Evolutionary conservation across 2,797 vertebrate species (phyloP), one percentile per base, ranked within the genome.

Genomic region (Bryconaethiops microstoma): DNA sequence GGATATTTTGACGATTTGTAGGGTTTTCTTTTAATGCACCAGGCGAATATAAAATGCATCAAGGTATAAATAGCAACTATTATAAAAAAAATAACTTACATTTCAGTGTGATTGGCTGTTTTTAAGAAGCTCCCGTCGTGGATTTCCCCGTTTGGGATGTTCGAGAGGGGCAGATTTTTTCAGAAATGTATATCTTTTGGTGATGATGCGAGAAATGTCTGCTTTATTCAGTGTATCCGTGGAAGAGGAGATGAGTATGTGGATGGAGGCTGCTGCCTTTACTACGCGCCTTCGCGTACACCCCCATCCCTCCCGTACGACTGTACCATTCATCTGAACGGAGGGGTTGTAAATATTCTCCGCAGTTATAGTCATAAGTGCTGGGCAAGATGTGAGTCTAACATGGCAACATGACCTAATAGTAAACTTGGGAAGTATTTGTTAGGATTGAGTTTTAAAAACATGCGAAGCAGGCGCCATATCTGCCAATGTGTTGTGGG

Each of bases 211-310:
- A 40, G 73, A 19, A 74, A 59, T 64, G 78, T 78, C 82, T 79
- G 81, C 63, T 59, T 78, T 84, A 39, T 77, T 75, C 81, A 70
- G 86, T 77, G 80, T 83, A 45, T 70, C 84, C 78, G 77, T 83
- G 82, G 72, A 69, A 82, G 73, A 74, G 78, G 75, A 78, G 73
- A 76, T 70, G 71, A 40, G 78, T 75, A 79, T 69, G 78, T 78
- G 62, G n/a, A 42, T 39, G 42, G 74, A 72, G 48, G 78, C 74
- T 74, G 82, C 84, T 84, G 80, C 82, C 76, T 35, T 76, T 82
- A 84, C 86, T 70, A 83, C 89, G 91, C 87, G 86, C 86, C 79
- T 70, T 77, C 55, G 59, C 78, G 78, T 75, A 82, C 88, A 77
- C 64, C 81, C 80, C 65, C 70, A 64, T 76, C 68, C 72, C 76